These are phyloP conservation scores for Pipra filicauda DNA, from an alignment of 2,113 vertebrate genomes.

Conservation along the genomic window DNA sequence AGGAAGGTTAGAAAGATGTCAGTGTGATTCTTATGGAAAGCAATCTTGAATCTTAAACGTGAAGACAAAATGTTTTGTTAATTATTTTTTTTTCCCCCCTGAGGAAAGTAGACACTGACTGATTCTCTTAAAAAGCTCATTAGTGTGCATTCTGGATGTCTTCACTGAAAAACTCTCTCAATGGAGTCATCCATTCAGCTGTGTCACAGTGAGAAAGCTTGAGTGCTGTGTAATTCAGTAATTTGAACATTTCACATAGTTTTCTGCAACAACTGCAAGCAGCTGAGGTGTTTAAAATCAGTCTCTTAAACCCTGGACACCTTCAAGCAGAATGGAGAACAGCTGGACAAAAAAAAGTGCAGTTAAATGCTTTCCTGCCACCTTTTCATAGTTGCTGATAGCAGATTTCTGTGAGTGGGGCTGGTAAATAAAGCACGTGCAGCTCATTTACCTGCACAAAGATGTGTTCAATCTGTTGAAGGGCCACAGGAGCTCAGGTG, in stretches of 20 bases:
- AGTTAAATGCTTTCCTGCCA: background rate
- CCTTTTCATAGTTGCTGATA: accelerated
- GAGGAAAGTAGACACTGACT: background rate
- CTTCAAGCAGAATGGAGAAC: background rate
- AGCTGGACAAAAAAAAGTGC: background rate
- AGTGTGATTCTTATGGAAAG: background rate
- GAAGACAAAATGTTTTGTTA: background rate
- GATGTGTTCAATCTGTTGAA: background rate
- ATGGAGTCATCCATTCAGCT: background rate
- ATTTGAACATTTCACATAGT: background rate
- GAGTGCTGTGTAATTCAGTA: background rate
- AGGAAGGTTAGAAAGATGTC: background rate
- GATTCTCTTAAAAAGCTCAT: background rate
- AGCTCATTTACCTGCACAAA: background rate
- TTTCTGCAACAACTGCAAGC: background rate
- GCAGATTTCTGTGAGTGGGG: background rate
- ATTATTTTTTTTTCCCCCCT: no score
- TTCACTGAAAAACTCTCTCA: background rate
- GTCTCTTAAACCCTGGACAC: background rate
- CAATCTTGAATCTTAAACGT: background rate
- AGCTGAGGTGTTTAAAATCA: background rate
- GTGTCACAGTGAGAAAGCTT: background rate
- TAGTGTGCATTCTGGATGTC: background rate
- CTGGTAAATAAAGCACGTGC: background rate
- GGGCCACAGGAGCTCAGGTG: background rate